Evolutionary conservation across 2,888 invertebrate species (phyloP).

Genomic region (Coleophora deauratella): DNA sequence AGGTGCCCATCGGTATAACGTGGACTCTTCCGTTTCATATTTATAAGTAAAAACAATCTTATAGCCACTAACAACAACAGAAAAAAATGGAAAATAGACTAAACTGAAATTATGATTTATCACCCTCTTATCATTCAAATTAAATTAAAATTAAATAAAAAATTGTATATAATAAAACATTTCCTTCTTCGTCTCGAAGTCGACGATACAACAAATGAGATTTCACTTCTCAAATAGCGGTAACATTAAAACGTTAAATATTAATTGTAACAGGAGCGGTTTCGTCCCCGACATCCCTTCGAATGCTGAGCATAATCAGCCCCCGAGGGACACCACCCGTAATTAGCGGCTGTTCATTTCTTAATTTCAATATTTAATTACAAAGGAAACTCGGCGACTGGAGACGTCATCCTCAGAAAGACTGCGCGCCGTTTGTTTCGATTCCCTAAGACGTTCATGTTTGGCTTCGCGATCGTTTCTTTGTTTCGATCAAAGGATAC

Average conservation of each 20-base stretch:
- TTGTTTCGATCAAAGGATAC: slow-evolving; percentile 53
- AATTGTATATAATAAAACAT: too few relatives aligned
- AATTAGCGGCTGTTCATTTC: slow-evolving; percentile 76
- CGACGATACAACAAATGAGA: slow-evolving; percentile 11
- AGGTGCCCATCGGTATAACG: neutral
- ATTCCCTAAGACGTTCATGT: slow-evolving; percentile 44
- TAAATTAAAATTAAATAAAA: too few relatives aligned
- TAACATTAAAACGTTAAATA: slow-evolving; percentile 60
- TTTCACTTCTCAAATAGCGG: slow-evolving; percentile 8
- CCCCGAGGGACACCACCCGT: slow-evolving; percentile 72
- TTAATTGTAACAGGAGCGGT: slow-evolving; percentile 59
- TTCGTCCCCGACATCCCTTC: slow-evolving; percentile 52
- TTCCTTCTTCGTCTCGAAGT: slow-evolving; percentile 19
- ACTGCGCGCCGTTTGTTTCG: slow-evolving; percentile 57
- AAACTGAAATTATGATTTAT: too few relatives aligned
- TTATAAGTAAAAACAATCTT: too few relatives aligned
- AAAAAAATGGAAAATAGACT: too few relatives aligned
- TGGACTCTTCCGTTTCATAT: too few relatives aligned
- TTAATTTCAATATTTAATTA: slow-evolving; percentile 77
- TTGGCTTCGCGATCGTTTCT: slow-evolving; percentile 56
- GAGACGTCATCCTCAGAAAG: slow-evolving; percentile 72
- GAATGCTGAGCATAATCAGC: slow-evolving; percentile 64
- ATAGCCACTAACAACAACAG: too few relatives aligned
- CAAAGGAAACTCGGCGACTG: slow-evolving; percentile 74
- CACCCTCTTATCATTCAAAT: too few relatives aligned